Conservation (phyloP, 2,888 invertebrate genomes). For the Augiades crinisus region DNA sequence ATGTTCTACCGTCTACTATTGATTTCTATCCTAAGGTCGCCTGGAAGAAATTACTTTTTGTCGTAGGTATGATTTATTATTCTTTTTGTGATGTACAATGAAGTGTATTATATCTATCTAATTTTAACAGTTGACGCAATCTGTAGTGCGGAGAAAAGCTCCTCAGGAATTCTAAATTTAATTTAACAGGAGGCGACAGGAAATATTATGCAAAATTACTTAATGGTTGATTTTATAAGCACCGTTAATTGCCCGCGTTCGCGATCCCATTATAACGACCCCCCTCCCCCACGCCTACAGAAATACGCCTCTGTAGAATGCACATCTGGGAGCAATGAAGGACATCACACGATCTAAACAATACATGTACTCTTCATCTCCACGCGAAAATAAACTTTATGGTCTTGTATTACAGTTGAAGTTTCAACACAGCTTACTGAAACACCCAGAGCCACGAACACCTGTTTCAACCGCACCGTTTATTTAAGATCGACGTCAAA, state of each 20-base stretch:
- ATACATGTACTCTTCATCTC: conserved; percentile 31
- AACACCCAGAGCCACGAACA: conserved; percentile 66
- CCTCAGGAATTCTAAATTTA: too few relatives aligned
- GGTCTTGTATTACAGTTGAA: background rate
- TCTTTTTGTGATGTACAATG: too few relatives aligned
- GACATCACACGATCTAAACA: conserved; percentile 39
- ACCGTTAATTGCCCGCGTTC: conserved; percentile 65
- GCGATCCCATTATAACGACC: conserved; percentile 58
- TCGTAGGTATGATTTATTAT: too few relatives aligned
- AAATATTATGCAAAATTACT: conserved; percentile 26
- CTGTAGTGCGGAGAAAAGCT: too few relatives aligned
- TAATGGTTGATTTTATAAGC: conserved; percentile 43
- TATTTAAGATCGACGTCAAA: conserved; percentile 41
- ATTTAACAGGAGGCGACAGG: background rate
- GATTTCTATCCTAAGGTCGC: too few relatives aligned
- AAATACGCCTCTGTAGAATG: conserved; percentile 71
- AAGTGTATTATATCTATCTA: too few relatives aligned
- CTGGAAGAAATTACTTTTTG: too few relatives aligned
- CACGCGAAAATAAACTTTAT: conserved; percentile 38
- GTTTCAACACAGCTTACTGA: conserved; percentile 23
- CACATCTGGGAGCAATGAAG: conserved; percentile 79
- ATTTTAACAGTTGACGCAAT: too few relatives aligned
- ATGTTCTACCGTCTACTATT: too few relatives aligned
- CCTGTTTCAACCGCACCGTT: conserved; percentile 76
- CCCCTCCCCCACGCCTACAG: conserved; percentile 44